Percentiles rank a stretch among this genome's conserved stretches.
Conservation (phyloP, 1,140 invertebrate species). For the Lepidurus apus region DNA sequence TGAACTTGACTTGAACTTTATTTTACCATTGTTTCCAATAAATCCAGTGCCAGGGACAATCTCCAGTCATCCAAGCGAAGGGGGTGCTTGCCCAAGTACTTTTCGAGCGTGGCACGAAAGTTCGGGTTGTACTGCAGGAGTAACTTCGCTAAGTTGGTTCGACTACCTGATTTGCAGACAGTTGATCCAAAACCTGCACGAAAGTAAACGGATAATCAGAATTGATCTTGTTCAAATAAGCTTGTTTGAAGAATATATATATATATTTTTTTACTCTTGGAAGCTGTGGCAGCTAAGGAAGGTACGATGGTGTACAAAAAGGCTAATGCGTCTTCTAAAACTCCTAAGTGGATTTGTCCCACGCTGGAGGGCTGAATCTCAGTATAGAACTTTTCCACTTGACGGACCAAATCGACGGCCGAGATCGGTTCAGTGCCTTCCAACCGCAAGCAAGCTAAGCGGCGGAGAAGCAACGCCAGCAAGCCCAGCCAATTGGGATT, state of each 20-base stretch:
- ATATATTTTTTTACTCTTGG: neutral
- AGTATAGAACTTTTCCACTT: slow-evolving; percentile 19
- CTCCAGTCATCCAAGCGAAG: neutral
- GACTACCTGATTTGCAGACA: neutral
- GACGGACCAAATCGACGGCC: slow-evolving; percentile 2
- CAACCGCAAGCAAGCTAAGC: slow-evolving; percentile 8
- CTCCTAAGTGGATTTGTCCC: slow-evolving; percentile 17
- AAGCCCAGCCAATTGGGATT: slow-evolving; percentile 3
- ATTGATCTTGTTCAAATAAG: neutral
- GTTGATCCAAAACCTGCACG: neutral
- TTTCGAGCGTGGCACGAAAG: neutral
- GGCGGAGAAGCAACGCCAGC: neutral
- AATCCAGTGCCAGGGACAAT: neutral
- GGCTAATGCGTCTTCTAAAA: slow-evolving; percentile 18
- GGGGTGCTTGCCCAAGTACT: neutral
- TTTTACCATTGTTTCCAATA: slow-evolving; percentile 3
- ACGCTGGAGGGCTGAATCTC: neutral
- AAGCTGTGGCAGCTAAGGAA: neutral
- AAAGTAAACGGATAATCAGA: neutral
- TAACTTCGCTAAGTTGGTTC: neutral
- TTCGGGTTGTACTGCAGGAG: slow-evolving; percentile 14
- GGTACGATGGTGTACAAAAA: neutral
- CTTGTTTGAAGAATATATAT: neutral
- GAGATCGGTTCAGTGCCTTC: neutral
- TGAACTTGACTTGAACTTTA: neutral